A percentile compares a stretch with the other conserved stretches of the same genome.
phyloP scores from a whole-genome alignment of 2,113 vertebrate species.

The Cariama cristata region DNA sequence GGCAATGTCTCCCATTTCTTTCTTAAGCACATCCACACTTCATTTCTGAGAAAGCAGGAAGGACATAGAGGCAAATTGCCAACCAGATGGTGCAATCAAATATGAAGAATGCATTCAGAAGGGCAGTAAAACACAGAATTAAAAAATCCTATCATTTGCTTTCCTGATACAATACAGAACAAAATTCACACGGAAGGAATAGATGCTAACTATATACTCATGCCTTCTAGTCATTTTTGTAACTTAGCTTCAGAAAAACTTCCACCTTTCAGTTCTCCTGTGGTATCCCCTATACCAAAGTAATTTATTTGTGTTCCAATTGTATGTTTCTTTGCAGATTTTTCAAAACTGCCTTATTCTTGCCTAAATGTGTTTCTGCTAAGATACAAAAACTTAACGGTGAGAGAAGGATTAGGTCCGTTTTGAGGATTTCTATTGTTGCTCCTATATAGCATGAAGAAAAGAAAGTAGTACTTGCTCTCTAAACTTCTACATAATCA shows the following conservation, averaged over 20 bases:
- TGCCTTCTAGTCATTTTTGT: neutral
- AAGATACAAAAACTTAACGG: neutral
- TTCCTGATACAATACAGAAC: neutral
- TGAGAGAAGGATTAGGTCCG: neutral
- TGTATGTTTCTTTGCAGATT: neutral
- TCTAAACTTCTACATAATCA: neutral
- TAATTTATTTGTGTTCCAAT: neutral
- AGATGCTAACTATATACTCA: neutral
- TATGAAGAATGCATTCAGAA: neutral
- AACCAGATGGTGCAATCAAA: neutral
- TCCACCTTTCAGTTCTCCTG: neutral
- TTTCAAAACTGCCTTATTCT: neutral
- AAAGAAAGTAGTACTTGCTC: neutral
- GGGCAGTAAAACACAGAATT: neutral
- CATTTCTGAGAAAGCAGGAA: slow-evolving; percentile 41
- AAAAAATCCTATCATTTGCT: neutral
- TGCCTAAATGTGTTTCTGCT: neutral
- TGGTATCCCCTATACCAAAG: neutral
- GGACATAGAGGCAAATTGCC: slow-evolving; percentile 32
- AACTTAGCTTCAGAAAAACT: neutral
- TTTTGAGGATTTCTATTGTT: neutral
- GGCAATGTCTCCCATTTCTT: neutral
- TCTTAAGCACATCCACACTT: neutral
- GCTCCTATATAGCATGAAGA: neutral
- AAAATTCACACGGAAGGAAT: neutral